Evolutionary conservation across 2,888 invertebrate species (phyloP).

Genomic region (Apotomis capreana): DNA sequence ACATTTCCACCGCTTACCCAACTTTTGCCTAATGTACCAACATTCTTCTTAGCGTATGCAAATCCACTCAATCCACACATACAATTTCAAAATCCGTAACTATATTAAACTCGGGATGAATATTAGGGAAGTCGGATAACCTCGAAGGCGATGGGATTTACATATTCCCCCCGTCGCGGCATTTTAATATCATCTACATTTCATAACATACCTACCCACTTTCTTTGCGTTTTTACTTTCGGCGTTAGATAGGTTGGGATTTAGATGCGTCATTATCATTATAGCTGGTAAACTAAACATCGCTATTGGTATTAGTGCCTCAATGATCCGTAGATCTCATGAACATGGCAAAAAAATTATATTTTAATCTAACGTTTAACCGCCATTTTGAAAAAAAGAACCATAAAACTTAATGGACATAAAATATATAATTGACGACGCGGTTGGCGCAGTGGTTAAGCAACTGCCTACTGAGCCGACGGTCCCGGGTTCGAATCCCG

Average conservation of each 20-base stretch:
- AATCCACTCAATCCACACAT: conserved; percentile 42
- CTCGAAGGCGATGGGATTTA: conserved; percentile 38
- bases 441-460: too few species aligned
- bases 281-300: too few species aligned
- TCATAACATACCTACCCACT: conserved; percentile 41
- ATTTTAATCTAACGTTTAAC: too few species aligned
- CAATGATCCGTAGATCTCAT: too few species aligned
- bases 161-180: conserved; percentile 38
- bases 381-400: too few species aligned
- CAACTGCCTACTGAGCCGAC: too few species aligned
- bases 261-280: conserved; percentile 16
- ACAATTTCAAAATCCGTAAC: conserved; percentile 42
- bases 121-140: conserved; percentile 41
- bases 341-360: too few species aligned
- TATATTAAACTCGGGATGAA: conserved; percentile 42
- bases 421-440: too few species aligned
- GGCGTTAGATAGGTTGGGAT: neutral
- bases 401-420: too few species aligned
- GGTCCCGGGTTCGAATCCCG: too few species aligned
- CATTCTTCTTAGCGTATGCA: conserved; percentile 36
- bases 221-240: conserved; percentile 42
- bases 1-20: conserved; percentile 16
- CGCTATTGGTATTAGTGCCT: too few species aligned
- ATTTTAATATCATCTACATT: conserved; percentile 42
- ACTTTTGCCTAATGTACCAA: conserved; percentile 34